Conservation (phyloP, 2,113 vertebrate genomes). For the Tonatia bakeri region DNA sequence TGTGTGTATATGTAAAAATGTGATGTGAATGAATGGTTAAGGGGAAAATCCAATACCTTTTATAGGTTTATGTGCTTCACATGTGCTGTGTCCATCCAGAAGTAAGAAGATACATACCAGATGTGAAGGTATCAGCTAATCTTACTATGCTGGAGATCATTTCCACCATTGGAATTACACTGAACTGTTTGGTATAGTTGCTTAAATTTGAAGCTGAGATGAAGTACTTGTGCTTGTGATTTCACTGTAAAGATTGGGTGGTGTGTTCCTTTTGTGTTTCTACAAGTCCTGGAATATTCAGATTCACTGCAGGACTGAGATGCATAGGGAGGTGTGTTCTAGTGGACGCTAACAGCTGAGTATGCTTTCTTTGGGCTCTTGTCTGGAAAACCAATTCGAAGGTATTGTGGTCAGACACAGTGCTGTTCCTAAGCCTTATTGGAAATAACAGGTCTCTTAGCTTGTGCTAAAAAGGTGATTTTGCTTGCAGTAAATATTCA, state of each 20-base stretch:
- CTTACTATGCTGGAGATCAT: conserved; percentile 35
- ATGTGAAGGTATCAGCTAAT: conserved; percentile 49
- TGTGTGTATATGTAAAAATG: background rate
- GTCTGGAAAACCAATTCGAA: background rate
- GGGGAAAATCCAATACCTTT: conserved; percentile 51
- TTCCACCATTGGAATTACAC: conserved; percentile 42
- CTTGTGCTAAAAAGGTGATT: conserved; percentile 68
- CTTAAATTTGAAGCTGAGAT: conserved; percentile 36
- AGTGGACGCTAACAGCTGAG: background rate
- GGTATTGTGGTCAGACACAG: background rate
- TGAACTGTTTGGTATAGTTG: conserved; percentile 48
- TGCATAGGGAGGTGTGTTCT: background rate
- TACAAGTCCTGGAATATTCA: background rate
- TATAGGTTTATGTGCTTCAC: conserved; percentile 54
- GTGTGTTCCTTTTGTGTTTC: background rate
- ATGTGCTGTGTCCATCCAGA: conserved; percentile 39
- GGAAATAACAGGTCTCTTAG: conserved; percentile 25
- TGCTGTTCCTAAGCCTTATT: conserved; percentile 3
- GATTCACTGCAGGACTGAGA: background rate
- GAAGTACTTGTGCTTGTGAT: background rate
- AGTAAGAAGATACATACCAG: conserved; percentile 53
- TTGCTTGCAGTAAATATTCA: conserved; percentile 73
- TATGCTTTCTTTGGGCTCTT: conserved; percentile 22
- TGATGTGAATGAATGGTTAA: conserved; percentile 1
- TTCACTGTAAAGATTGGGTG: conserved; percentile 17